Evolutionary conservation across 2,888 invertebrate species (phyloP), one percentile per base, ranked within the genome.

Genomic region (Cephus runcator): DNA sequence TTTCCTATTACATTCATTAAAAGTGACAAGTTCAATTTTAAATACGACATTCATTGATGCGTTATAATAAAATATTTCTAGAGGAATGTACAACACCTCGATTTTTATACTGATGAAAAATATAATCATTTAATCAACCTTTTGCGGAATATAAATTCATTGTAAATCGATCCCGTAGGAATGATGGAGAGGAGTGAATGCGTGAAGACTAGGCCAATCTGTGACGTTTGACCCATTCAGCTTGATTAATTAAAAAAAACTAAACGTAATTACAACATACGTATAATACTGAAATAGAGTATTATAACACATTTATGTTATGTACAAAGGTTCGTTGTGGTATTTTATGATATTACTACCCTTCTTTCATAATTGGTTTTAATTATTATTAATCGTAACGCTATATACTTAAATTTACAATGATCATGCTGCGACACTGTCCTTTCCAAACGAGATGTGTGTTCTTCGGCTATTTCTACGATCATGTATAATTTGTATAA

Each of bases 291-390:
- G 73, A 79, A 76, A 74, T 79, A 74, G 74, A 79, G 36, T 76
- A 75, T 75, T 34, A 75, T 75, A 11, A 75, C 33, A 76, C 12
- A 11, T 30, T 69, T 84, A 85, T 79, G 82, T 85, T 83, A 73
- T 83, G 83, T 87, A 86, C 86, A 88, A 86, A 88, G 86, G 81
- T 87, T 89, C 82, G 85, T 87, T 86, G 84, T 86, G 86, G 88
- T 90, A 88, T 88, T 87, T 86, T 87, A 85, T 81, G 40, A 79
- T 80, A 80, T 77, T 76, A 77, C 79, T 77, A 80, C 34, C 68
- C 73, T 76, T 79, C 75, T 77, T 80, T 79, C 76, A 82, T 82
- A 75, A 83, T 79, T 85, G 81, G 82, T 80, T 78, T 84, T 83
- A 85, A 79, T 83, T 82, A 77, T 76, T 74, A 83, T 82, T 71